Evolutionary conservation across 2,113 vertebrate species (phyloP), one percentile per base, ranked within the genome.

Genomic region (Zosterops japonicus): DNA sequence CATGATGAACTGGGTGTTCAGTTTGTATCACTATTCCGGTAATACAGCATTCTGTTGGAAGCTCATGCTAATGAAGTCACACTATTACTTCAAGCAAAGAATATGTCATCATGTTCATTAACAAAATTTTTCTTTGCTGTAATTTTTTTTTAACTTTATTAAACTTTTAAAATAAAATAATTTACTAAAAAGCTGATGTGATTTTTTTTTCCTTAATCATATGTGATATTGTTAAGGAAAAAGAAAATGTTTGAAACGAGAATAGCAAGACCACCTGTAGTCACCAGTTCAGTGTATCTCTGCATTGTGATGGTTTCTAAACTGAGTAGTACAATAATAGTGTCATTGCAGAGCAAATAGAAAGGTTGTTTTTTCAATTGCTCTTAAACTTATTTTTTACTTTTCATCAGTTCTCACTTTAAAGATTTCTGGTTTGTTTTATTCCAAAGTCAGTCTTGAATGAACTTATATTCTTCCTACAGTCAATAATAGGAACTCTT

Each of bases 401-500:
- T 91, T 72, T 41, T 42, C 42, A 23, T 35, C 14, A 6, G 12
- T 63, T 87, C 44, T 82, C 31, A 22, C 14, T 79, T 77, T 14
- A 63, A 46, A 47, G 33, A 59, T 44, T 84, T 80, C 6, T 89
- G 35, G 1, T 65, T 71, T 75, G 18, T 53, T 86, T 88, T 81
- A n/a, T 94, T 83, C 5, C n/a, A 71, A 89, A 55, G 10, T 19
- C 50, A 93, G 56, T 24, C 3, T 12, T 78, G 24, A 87, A 89
- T 91, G 56, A 94, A 76, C 11, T 60, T 56, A 12, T 12, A 65
- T 83, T 80, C 21, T 80, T 80, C 23, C 27, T 72, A 8, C 18
- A 94, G 93, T 57, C 61, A 41, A 21, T 55, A 60, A 61, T 8
- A 94, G 41, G 56, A 95, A 71, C 57, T 79, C 46, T 80, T 41